Base-by-base conservation (phyloP, 1,140 invertebrate species). In the Diuraphis noxia region DNA sequence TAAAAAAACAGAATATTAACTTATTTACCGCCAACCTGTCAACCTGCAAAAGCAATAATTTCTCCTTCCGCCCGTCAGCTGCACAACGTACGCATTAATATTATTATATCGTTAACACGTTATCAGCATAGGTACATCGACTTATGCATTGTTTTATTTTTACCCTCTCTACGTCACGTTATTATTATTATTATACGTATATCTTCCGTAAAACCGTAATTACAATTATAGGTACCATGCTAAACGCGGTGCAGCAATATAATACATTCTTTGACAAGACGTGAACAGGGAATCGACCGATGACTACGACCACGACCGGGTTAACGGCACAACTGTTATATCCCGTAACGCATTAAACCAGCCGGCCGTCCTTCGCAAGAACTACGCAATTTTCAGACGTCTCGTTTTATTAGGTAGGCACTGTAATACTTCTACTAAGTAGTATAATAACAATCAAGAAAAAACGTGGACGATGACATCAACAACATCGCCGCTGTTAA, bases 271-370 rank as follows among this genome's bases (percentile, higher is more conserved):
- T 49, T 34, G n/a, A 86, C 43, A 21, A 46, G n/a, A 49, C 43
- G n/a, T 34, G 43, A 23, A 34, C 46, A 21, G n/a, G 19, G 46
- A 36, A 86, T 52, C 9, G 85, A 36, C 49, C 36, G 49, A 38
- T 36, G 41, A 79, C 13, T 23, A 79, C 38, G 25, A 41, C 23
- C 30, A 30, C 82, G 84, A 86, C 84, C 84, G 86, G 86, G 86
- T 88, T 88, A 88, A 88, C 86, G 86, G 86, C 36, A 63, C 86
- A 88, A 88, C 86, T 88, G 86, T 88, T 88, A 81, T 81, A 41
- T 88, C 36, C 85, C 46, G 21, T 49, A 46, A 36, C n/a, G n/a
- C 34, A 52, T 86, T 23, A 36, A 23, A 86, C 82, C 19, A n/a
- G 34, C 84, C 84, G 49, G 84, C 46, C 84, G 84, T 46, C 84